Evolutionary conservation across 2,113 vertebrate species (phyloP), one percentile per base, ranked within the genome.

Genomic region (Lota lota): DNA sequence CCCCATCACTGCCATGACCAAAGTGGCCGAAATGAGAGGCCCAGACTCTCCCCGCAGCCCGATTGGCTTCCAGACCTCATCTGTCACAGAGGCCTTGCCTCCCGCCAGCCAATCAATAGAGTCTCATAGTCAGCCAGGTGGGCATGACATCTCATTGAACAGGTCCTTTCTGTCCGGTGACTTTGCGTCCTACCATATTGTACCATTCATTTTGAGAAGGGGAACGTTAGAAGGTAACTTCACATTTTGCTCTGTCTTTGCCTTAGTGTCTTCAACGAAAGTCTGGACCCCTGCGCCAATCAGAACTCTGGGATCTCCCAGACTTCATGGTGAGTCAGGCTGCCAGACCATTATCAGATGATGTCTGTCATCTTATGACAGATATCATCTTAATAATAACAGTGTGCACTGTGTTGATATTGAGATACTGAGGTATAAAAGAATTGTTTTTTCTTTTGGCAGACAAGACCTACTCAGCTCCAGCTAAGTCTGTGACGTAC

Each of bases 1-100:
- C 75, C 96, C 97, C 0, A 95, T 99, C 85, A 97, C 94, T 0
- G 96, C 97, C 0, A 83, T 94, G 59, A 98, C 94, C 16, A 93
- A 95, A 91, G 80, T 81, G 67, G 90, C 90, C 14, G 90, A 92
- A 40, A 86, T 88, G 0, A 80, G 84, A 12, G 72, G 81, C 64
- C 78, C 83, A 0, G 75, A 85, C 59, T 88, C 88, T 19, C 73
- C 91, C 18, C 66, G 83, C 63, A 93, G 84, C 8, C 83, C 84
- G 0, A 75, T 85, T 0, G 79, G 81, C 20, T 77, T 86, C 47
- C 64, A 56, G 18, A 69, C 86, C 6, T 79, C 81, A 15, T 24
- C 79, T 1, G 54, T 69, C 58, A 75, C 78, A 24, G 88, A 91
- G 14, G 61, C 69, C 15, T 75, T 80, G 11, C 65, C 79, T 36